Base-by-base conservation (phyloP, 2,888 invertebrate species). In the Apamea monoglypha region DNA sequence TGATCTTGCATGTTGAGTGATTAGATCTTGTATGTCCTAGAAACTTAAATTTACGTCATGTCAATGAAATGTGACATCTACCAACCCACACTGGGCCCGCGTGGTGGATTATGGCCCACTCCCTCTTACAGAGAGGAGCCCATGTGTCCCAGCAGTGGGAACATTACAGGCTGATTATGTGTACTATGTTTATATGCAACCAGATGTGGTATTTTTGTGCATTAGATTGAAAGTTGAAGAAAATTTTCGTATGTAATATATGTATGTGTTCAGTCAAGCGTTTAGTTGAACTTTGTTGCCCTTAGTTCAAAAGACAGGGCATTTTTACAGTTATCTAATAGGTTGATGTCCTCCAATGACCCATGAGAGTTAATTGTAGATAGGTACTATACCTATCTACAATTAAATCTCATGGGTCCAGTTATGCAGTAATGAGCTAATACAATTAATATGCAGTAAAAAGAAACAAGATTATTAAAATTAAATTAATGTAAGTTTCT, bases 401-500 rank as follows among this genome's bases (percentile, higher is more conserved):
- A 44, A 66, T 56, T 4, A 14, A 29, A 29, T 47, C 16, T 47
- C 56, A 16, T 29, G 1, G 12, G 10, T 18, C 53, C 32, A 80
- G 61, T 5, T 21, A n/a, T 32, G 25, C 16, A 50, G 36, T 47
- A 16, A 29, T 56, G 4, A 8, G 14, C 25, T 73, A n/a, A 80
- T 66, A 21, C 18, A 29, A 74, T 66, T 81, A 81, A 56, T 25
- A 32, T 21, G n/a, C 82, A 66, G 16, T 59, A 61, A 32, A 67
- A 53, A 36, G 1, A 50, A 68, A 53, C 50, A 61, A 44, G 53
- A 59, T 67, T 61, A 25, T 29, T 67, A 25, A 53, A 4, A 50
- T 44, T 44, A n/a, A n/a, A 59, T 75, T 83, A 83, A 76, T 53
- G 53, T 68, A 16, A 36, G 10, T n/a, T n/a, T 40, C 21, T 66